Evolutionary conservation across 2,888 invertebrate species (phyloP).

Genomic region (Pristionchus arcanus): DNA sequence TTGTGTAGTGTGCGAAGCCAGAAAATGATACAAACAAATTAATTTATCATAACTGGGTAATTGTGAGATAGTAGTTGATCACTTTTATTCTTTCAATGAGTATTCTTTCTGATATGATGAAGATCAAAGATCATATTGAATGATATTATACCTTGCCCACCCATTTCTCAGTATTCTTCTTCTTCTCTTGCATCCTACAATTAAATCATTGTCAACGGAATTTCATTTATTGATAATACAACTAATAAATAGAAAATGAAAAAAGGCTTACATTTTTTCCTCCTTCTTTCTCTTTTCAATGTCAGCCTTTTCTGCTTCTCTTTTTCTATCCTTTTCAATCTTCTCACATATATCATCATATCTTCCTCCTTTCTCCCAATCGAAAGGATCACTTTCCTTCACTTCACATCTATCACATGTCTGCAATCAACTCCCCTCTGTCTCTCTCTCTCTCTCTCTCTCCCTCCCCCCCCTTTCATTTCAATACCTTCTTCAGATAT

Average conservation of each 20-base stretch:
- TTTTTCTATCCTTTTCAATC: conserved; percentile 28
- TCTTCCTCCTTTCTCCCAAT: conserved; percentile 53
- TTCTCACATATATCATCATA: conserved; percentile 38
- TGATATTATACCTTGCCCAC: conserved; percentile 6
- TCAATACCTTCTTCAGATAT: conserved; percentile 36
- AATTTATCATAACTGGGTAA: conserved; percentile 27
- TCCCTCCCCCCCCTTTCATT: background rate
- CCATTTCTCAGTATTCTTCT: conserved; percentile 26
- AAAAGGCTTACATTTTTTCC: background rate
- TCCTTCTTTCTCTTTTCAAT: background rate
- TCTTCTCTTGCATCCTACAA: conserved; percentile 23
- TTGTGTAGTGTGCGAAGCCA: background rate
- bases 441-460: background rate
- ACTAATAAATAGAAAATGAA: background rate
- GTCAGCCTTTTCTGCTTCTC: conserved; percentile 22
- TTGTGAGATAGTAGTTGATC: background rate
- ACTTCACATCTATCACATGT: conserved; percentile 23
- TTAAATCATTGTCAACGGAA: background rate
- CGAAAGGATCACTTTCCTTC: conserved; percentile 26
- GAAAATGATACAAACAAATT: background rate
- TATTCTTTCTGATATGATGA: background rate
- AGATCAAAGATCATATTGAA: background rate
- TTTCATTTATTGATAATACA: background rate
- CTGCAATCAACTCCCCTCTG: background rate
- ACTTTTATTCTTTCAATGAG: background rate